Evolutionary conservation across 2,888 invertebrate genomes (phyloP).

Genomic region (Catonia carolina): DNA sequence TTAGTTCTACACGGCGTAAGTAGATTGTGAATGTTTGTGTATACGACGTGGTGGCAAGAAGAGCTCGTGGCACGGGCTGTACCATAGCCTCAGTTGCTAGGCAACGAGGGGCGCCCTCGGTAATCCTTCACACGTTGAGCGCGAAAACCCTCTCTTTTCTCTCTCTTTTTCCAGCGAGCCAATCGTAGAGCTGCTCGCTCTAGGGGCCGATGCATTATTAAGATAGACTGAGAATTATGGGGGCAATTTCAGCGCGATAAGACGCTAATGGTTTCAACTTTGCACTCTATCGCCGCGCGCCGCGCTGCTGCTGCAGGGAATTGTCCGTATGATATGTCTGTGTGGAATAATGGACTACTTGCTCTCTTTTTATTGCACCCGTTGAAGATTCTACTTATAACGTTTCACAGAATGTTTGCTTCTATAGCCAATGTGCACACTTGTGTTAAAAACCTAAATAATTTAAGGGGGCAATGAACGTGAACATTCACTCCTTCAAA

Average conservation of each 20-base stretch:
- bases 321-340: conserved; percentile 15
- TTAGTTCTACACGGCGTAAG: no score
- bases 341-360: conserved; percentile 10
- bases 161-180: conserved; percentile 18
- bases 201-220: conserved; percentile 44
- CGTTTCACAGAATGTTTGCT: no score
- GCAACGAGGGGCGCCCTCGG: conserved; percentile 20
- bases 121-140: conserved; percentile 23
- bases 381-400: no score
- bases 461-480: no score
- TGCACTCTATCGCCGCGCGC: conserved; percentile 48
- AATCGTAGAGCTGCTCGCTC: conserved; percentile 11
- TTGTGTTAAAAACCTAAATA: no score
- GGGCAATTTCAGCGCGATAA: conserved; percentile 49
- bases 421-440: no score
- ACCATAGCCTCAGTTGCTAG: conserved; percentile 15
- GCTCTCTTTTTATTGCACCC: conserved; percentile 3
- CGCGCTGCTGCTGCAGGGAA: conserved; percentile 36
- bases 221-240: conserved; percentile 47
- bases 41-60: no score
- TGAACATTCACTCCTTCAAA: no score
- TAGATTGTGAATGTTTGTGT: no score
- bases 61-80: neutral
- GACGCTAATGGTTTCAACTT: conserved; percentile 54
- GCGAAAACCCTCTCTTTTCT: conserved; percentile 21